These are phyloP conservation scores for Vulpes ferrilata DNA, from an alignment of 2,113 vertebrate species.

Conservation along the genomic window DNA sequence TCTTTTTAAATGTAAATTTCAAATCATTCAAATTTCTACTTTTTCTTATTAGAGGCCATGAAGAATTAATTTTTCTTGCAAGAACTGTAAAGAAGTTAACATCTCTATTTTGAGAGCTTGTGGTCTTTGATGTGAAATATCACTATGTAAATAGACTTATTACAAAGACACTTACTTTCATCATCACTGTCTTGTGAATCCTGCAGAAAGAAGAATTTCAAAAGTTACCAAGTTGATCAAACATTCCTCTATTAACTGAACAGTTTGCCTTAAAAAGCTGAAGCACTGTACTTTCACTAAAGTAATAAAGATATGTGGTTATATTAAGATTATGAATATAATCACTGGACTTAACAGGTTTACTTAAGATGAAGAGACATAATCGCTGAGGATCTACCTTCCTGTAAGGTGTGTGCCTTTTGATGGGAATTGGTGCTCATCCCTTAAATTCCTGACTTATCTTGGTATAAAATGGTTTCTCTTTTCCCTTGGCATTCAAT, in stretches of 20 bases:
- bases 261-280: constrained; percentile 32
- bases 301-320: neutral
- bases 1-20: neutral
- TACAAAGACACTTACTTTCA: constrained; percentile 92
- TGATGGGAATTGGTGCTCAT: neutral
- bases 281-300: constrained; percentile 46
- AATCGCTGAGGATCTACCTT: neutral
- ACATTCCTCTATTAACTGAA: constrained; percentile 7
- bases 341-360: constrained; percentile 19
- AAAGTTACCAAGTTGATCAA: constrained; percentile 9
- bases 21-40: constrained; percentile 49
- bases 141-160: accelerated
- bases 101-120: constrained; percentile 11
- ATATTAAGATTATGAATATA: neutral
- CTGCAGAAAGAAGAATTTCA: constrained; percentile 84
- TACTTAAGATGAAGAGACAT: neutral
- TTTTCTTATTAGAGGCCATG: neutral
- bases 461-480: neutral
- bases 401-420: neutral
- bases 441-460: neutral
- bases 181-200: constrained; percentile 99
- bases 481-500: neutral
- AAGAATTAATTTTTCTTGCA: neutral
- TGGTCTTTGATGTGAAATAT: constrained; percentile 6
- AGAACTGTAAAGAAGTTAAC: constrained; percentile 25